phyloP scores from a whole-genome alignment of 37 sponge, comb jelly and placozoan genomes.

The Theonella swinhoei region DNA sequence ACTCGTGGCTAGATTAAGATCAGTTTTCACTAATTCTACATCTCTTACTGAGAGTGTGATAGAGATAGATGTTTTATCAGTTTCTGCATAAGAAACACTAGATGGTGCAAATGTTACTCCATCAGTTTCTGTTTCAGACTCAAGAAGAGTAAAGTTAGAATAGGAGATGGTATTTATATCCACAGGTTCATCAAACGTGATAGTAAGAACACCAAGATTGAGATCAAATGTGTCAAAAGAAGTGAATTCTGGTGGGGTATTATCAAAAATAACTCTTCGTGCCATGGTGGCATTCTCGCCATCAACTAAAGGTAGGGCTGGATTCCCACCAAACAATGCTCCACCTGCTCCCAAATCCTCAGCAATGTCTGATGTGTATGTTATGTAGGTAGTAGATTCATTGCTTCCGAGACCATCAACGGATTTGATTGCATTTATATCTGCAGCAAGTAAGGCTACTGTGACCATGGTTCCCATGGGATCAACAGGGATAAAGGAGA shows the following conservation, averaged over 20 bases:
- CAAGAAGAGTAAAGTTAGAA: conserved; percentile 57
- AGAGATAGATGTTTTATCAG: conserved; percentile 24
- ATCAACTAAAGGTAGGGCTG: conserved; percentile 28
- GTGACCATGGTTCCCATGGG: conserved; percentile 35
- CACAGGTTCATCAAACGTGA: conserved; percentile 80
- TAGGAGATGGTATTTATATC: conserved; percentile 52
- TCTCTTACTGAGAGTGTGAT: conserved; percentile 66
- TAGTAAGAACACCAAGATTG: conserved; percentile 62
- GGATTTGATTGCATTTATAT: conserved; percentile 65
- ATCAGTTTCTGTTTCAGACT: conserved; percentile 18
- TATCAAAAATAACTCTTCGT: conserved; percentile 51
- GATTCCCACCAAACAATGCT: conserved; percentile 1
- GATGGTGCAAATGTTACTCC: conserved; percentile 45
- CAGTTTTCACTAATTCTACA: conserved; percentile 62
- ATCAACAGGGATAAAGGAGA: conserved; percentile 45
- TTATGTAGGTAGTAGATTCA: conserved; percentile 48
- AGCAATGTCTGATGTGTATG: conserved; percentile 57
- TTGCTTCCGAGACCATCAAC: conserved; percentile 51
- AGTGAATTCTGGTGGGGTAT: conserved; percentile 57
- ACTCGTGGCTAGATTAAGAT: conserved; percentile 26
- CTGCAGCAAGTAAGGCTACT: conserved; percentile 38
- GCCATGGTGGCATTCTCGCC: conserved; percentile 36
- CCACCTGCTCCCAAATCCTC: conserved; percentile 54
- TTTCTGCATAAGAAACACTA: conserved; percentile 14
- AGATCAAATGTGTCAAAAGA: conserved; percentile 71